phyloP scores from a whole-genome alignment of 2,888 invertebrate genomes.

The Phyto melanocephala region DNA sequence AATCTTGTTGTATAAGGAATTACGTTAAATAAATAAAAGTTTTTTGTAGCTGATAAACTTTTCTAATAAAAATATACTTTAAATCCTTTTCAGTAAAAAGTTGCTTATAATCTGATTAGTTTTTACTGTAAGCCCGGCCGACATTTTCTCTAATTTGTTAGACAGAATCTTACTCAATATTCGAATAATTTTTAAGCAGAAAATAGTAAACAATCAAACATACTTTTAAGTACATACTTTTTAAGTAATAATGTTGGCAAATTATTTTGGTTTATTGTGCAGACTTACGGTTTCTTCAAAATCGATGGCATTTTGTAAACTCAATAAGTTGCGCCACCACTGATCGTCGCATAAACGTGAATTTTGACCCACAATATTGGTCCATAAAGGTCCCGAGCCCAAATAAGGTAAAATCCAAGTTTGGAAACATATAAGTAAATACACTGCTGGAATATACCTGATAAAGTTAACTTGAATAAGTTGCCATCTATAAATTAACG shows the following conservation, averaged over 20 bases:
- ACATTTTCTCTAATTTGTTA: not conserved
- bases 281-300: slow-evolving; percentile 85
- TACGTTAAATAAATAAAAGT: no score
- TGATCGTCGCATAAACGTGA: slow-evolving; percentile 83
- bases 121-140: no score
- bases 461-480: not conserved
- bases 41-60: not conserved
- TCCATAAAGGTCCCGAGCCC: slow-evolving; percentile 85
- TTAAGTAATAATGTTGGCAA: not conserved
- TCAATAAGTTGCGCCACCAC: slow-evolving; percentile 85
- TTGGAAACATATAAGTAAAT: slow-evolving; percentile 84
- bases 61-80: not conserved
- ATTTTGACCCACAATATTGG: slow-evolving; percentile 82
- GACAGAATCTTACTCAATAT: not conserved
- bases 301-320: slow-evolving; percentile 84
- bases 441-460: slow-evolving; percentile 83
- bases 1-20: no score
- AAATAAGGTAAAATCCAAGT: slow-evolving; percentile 84
- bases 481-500: no score
- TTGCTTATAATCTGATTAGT: not conserved
- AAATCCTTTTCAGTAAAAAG: not conserved
- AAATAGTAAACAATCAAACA: no score
- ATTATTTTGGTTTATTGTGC: no score
- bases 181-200: no score
- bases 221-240: no score